Conservation (phyloP, 2,888 invertebrate genomes). For the Ophioninae sp. region DNA sequence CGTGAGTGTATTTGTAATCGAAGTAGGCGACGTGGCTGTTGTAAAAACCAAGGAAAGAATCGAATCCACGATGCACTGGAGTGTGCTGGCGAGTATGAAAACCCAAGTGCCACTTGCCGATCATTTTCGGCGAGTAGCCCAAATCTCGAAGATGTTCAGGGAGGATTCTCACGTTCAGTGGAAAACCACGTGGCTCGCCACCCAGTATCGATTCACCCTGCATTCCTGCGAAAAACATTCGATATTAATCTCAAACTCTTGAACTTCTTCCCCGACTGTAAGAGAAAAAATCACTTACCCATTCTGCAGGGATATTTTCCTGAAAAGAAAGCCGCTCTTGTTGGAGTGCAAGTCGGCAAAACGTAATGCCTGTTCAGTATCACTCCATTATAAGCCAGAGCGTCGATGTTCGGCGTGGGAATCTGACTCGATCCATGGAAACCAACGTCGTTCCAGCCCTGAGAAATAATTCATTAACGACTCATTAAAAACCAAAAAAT, state of each 20-base stretch:
- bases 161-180: conserved; percentile 81
- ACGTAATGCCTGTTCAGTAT: conserved; percentile 94
- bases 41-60: conserved; percentile 92
- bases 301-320: conserved; percentile 93
- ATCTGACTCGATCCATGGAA: conserved; percentile 95
- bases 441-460: conserved; percentile 96
- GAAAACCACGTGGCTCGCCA: conserved; percentile 83
- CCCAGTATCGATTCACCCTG: conserved; percentile 83
- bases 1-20: conserved; percentile 84
- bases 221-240: conserved; percentile 79
- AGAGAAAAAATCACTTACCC: conserved; percentile 63
- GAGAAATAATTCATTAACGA: conserved; percentile 9
- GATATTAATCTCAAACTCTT: neutral
- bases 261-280: no score
- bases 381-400: conserved; percentile 91
- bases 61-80: conserved; percentile 90
- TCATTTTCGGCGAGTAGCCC: conserved; percentile 83
- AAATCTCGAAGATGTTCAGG: conserved; percentile 82
- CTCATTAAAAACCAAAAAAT: neutral
- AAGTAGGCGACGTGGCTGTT: conserved; percentile 93
- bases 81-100: conserved; percentile 84
- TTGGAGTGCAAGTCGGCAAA: conserved; percentile 92
- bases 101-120: conserved; percentile 85
- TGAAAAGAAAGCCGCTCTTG: conserved; percentile 90
- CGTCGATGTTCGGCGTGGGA: conserved; percentile 94